Percentiles rank a stretch among this genome's conserved stretches.
phyloP scores from a whole-genome alignment of 2,113 vertebrate genomes.

The Fregata magnificens region DNA sequence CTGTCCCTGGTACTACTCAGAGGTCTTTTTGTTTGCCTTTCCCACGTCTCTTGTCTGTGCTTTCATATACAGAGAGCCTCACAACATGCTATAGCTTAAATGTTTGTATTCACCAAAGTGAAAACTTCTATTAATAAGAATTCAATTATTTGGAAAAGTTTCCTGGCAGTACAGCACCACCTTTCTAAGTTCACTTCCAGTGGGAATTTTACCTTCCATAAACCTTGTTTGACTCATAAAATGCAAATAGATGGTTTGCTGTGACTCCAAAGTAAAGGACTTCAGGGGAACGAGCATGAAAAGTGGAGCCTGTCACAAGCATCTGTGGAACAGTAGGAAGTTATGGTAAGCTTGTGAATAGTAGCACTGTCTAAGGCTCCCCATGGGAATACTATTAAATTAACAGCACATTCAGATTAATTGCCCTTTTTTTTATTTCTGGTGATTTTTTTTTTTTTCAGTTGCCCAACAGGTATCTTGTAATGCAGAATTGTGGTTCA shows the following conservation, averaged over 20 bases:
- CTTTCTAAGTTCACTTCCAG: neutral
- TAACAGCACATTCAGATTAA: slow-evolving; percentile 38
- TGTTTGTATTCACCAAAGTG: neutral
- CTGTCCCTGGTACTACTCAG: neutral
- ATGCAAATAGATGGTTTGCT: neutral
- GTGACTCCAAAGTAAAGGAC: neutral
- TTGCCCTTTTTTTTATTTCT: neutral
- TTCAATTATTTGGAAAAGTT: neutral
- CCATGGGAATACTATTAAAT: slow-evolving; percentile 17
- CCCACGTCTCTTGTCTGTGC: neutral
- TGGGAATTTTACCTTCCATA: neutral
- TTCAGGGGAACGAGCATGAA: neutral
- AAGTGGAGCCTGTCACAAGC: neutral
- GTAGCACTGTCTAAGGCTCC: slow-evolving; percentile 16
- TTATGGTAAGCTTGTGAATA: slow-evolving; percentile 8
- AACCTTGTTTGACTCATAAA: neutral
- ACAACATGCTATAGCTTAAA: neutral
- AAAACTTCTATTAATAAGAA: slow-evolving; percentile 9
- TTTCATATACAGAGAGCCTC: neutral
- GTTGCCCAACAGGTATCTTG: neutral
- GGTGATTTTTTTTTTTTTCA: neutral
- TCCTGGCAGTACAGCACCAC: neutral
- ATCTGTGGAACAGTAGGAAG: slow-evolving; percentile 34
- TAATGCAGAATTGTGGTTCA: neutral
- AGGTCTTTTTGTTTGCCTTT: slow-evolving; percentile 10